A percentile compares a stretch with the other conserved stretches of the same genome.
Conservation (phyloP, 1,140 invertebrate species). For the Trachelipus rathkii region DNA sequence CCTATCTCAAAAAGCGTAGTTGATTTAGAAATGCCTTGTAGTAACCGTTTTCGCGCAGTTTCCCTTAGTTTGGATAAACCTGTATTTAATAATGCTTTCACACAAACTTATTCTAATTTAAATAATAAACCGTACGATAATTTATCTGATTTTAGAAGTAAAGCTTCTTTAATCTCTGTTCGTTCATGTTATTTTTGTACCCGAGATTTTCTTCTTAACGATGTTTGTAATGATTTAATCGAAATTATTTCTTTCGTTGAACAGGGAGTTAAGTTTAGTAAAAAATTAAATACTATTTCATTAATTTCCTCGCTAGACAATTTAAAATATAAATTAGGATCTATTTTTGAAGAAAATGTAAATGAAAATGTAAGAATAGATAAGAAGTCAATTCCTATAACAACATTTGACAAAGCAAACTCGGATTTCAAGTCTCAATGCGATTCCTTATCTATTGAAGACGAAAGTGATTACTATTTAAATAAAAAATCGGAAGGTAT, state of each 20-base stretch:
- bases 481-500: not conserved
- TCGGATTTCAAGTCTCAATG: not conserved
- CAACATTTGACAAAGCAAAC: not conserved
- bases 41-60: too few species aligned
- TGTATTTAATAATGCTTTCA: too few species aligned
- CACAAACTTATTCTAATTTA: too few species aligned
- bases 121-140: too few species aligned
- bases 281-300: not conserved
- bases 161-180: not conserved
- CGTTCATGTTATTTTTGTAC: not conserved
- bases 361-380: not conserved
- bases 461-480: not conserved
- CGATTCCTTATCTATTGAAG: not conserved
- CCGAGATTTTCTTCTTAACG: not conserved
- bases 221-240: not conserved
- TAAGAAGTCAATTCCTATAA: not conserved
- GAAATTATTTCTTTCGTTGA: not conserved
- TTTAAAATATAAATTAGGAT: not conserved
- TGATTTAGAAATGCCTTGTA: not conserved
- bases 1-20: not conserved
- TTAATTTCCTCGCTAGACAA: not conserved
- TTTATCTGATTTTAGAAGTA: not conserved
- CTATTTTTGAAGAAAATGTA: not conserved
- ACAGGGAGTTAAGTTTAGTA: not conserved
- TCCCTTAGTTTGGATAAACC: too few species aligned